Conservation (phyloP, 2,113 vertebrate species). For the Varanus salvator region DNA sequence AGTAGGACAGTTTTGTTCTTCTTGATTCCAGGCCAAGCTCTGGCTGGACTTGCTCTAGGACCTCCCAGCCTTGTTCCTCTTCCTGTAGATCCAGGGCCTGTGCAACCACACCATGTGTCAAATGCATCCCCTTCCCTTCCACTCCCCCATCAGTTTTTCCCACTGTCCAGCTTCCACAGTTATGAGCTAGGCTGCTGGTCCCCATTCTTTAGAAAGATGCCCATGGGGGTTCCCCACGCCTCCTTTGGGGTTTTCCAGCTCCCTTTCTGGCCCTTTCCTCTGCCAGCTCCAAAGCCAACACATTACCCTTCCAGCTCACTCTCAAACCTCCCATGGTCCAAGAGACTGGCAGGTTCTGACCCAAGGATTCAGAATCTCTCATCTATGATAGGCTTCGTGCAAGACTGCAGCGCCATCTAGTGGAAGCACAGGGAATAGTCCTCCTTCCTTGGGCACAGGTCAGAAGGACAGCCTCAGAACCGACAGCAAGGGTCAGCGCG, state of each 20-base stretch:
- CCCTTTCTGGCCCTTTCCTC: background rate
- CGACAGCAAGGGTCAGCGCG: no score
- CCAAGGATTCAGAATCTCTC: background rate
- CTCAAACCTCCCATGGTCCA: background rate
- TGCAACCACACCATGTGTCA: no score
- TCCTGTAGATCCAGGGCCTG: no score
- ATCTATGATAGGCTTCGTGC: conserved; percentile 11
- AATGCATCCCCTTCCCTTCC: no score
- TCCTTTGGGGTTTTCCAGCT: background rate
- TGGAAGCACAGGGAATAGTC: background rate
- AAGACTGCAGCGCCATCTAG: conserved; percentile 25
- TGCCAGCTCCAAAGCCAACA: background rate
- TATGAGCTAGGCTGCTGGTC: background rate
- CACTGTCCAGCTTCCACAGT: background rate
- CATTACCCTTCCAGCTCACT: background rate
- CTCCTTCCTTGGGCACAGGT: background rate
- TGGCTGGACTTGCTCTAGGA: no score
- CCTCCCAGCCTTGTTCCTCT: no score
- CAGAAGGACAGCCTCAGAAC: background rate
- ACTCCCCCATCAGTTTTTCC: no score
- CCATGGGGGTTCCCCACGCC: background rate
- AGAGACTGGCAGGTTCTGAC: background rate
- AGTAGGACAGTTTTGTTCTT: no score
- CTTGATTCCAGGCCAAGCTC: no score
- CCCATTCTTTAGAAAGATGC: background rate